Evolutionary conservation across 2,113 vertebrate genomes (phyloP), one percentile per base, ranked within the genome.

Genomic region (Trogon melanurus): DNA sequence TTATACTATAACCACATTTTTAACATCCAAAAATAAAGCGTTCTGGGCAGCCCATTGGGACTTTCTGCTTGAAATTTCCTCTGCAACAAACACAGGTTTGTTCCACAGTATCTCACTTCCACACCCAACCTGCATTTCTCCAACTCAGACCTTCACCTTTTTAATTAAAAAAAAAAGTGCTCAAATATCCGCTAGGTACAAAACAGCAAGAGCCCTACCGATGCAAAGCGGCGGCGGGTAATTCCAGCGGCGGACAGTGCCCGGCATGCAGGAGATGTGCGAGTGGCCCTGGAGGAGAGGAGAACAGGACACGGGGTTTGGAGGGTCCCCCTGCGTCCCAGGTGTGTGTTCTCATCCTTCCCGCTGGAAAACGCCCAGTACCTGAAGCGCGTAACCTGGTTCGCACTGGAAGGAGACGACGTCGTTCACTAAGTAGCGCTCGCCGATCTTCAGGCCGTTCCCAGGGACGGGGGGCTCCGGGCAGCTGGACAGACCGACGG

Each of bases 201-300:
- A 26, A n/a, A 38, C 62, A 34, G 27, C 22, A 5, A 0, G 36
- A 51, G 15, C 53, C 98, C 96, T 99, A 99, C 99, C 99, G 2
- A 99, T 99, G 93, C 99, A 99, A 66, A 99, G 99, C 0, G 99
- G 99, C 7, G 99, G 99, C 3, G 99, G 99, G 92, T 99, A 99
- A 95, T 99, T 99, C 99, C 99, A 99, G 78, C 99, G 98, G 34
- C 99, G 98, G 58, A 99, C 99, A 0, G 99, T 99, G 70, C 99
- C 99, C 0, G 99, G 99, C 99, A 99, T 99, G 96, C 99, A 99
- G 94, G 99, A 99, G 80, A 99, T 99, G 95, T 99, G 99, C 3
- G 99, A 99, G 85, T 98, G 99, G 47, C 99, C 99, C 99, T 99
- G 97, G 11, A 95, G 71, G 62, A 76, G 76, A 65, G 65, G 80